phyloP scores from a whole-genome alignment of 2,797 vertebrate species.

The Sebastiscus tertius region DNA sequence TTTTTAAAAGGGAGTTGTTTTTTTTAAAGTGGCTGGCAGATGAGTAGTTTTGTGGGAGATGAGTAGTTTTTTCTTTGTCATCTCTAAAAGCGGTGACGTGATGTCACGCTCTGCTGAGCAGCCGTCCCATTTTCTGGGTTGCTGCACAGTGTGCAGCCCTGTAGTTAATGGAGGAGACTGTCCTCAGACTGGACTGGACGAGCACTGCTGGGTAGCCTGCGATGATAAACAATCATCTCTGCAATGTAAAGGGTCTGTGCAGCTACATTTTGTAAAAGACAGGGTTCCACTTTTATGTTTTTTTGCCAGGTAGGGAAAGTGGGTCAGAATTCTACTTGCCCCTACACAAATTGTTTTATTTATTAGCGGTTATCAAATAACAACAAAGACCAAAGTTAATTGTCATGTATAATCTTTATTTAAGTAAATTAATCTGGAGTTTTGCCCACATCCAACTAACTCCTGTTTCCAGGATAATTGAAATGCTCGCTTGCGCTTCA shows the following conservation, averaged over 20 bases:
- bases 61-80: constrained; percentile 55
- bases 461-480: background rate
- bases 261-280: background rate
- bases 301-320: background rate
- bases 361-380: no score
- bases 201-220: background rate
- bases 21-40: constrained; percentile 20
- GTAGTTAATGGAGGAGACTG: constrained; percentile 43
- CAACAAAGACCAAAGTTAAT: no score
- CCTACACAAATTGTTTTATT: no score
- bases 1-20: constrained; percentile 13
- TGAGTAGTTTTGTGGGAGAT: constrained; percentile 41
- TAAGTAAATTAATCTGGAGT: no score
- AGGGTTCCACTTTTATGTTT: background rate
- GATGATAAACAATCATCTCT: constrained; percentile 23
- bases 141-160: constrained; percentile 50
- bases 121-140: constrained; percentile 60
- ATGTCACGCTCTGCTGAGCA: constrained; percentile 63
- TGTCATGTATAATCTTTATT: no score
- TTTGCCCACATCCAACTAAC: no score
- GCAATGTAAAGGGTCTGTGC: background rate
- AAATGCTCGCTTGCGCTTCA: background rate
- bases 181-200: constrained; percentile 21
- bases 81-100: constrained; percentile 56
- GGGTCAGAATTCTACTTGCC: no score